Evolutionary conservation across 2,888 invertebrate genomes (phyloP).

Genomic region (Drosophila lacicola): DNA sequence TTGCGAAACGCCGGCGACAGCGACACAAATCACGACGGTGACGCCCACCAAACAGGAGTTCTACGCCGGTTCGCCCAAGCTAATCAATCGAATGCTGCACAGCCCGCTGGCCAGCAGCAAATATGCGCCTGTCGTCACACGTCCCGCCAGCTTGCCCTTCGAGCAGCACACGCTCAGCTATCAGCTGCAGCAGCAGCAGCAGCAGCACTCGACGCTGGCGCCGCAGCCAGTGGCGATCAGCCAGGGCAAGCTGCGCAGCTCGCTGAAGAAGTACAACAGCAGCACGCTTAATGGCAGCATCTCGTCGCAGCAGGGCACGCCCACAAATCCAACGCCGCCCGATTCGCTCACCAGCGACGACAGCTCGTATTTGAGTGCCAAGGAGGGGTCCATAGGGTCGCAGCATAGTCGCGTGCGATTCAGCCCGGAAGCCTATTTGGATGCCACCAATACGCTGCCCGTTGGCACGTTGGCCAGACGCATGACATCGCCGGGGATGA

Average conservation of each 20-base stretch:
- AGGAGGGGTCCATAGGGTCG: slow-evolving; percentile 89
- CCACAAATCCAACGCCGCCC: slow-evolving; percentile 94
- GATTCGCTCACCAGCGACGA: slow-evolving; percentile 95
- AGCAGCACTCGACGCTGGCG: not conserved
- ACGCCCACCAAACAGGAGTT: slow-evolving; percentile 74
- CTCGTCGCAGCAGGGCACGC: slow-evolving; percentile 86
- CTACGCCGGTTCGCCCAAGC: slow-evolving; percentile 79
- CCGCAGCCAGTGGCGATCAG: slow-evolving; percentile 8
- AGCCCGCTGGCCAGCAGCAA: slow-evolving; percentile 77
- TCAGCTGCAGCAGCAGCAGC: slow-evolving; percentile 30
- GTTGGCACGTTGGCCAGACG: slow-evolving; percentile 36
- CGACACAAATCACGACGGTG: not conserved
- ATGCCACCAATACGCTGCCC: slow-evolving; percentile 84
- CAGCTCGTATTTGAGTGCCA: slow-evolving; percentile 94
- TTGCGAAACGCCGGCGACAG: slow-evolving; percentile 21
- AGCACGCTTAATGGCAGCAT: slow-evolving; percentile 67
- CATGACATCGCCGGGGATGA: slow-evolving; percentile 56
- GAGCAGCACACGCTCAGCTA: slow-evolving; percentile 65
- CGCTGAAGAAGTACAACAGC: slow-evolving; percentile 90
- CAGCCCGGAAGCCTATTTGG: slow-evolving; percentile 91
- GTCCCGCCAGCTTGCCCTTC: slow-evolving; percentile 86
- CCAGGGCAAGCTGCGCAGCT: slow-evolving; percentile 89
- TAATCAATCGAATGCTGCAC: slow-evolving; percentile 71
- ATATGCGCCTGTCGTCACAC: slow-evolving; percentile 77
- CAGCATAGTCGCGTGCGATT: slow-evolving; percentile 91